Conservation (phyloP, 2,888 invertebrate genomes). For the Cheilosia scutellata region DNA sequence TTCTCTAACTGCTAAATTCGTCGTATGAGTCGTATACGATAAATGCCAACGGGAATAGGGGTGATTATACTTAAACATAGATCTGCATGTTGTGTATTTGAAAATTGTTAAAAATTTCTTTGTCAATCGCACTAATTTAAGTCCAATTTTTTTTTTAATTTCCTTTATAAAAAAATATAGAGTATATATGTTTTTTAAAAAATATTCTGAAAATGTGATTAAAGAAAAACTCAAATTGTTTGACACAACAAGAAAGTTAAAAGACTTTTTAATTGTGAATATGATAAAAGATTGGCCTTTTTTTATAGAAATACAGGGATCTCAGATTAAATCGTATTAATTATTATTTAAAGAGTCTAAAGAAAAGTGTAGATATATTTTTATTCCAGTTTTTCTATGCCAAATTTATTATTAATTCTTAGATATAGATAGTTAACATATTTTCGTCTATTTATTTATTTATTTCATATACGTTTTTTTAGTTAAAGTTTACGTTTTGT, state of each 20-base stretch:
- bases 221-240: slow-evolving; percentile 16
- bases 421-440: slow-evolving; percentile 15
- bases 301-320: slow-evolving; percentile 67
- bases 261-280: slow-evolving; percentile 25
- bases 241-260: background rate
- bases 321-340: slow-evolving; percentile 40
- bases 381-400: slow-evolving; percentile 24
- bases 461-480: background rate
- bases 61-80: no score
- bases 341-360: slow-evolving; percentile 3
- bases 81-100: background rate
- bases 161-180: no score
- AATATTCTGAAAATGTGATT: slow-evolving; percentile 78
- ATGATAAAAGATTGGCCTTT: slow-evolving; percentile 35
- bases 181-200: no score
- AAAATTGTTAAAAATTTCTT: background rate
- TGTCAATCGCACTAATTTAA: slow-evolving; percentile 59
- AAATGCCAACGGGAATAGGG: no score
- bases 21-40: no score
- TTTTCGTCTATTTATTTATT: background rate
- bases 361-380: background rate
- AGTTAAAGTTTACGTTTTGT: background rate
- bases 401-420: slow-evolving; percentile 26
- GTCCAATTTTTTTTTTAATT: slow-evolving; percentile 5
- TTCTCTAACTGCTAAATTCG: no score